Percentiles rank a stretch among this genome's conserved stretches.
Conservation (phyloP, 2,113 vertebrate species). For the Melanostigma gelatinosum region DNA sequence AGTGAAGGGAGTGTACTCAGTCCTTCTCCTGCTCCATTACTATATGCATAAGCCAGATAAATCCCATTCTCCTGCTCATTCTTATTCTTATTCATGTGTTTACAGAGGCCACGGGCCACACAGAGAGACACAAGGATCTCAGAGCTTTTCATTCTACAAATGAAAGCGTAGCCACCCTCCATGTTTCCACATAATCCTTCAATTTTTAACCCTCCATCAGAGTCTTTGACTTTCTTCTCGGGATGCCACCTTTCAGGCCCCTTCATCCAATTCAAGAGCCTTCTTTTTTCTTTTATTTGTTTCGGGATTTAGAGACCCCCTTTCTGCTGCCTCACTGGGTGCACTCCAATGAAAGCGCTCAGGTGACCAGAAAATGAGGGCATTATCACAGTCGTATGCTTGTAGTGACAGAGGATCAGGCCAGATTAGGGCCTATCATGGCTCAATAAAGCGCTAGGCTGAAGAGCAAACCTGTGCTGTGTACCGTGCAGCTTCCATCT, state of each 20-base stretch:
- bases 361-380: constrained; percentile 84
- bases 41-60: constrained; percentile 74
- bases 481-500: constrained; percentile 67
- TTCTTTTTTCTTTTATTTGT: constrained; percentile 15
- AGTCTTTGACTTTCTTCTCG: constrained; percentile 84
- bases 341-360: constrained; percentile 78
- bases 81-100: constrained; percentile 85
- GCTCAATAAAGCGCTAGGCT: constrained; percentile 77
- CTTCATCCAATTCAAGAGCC: constrained; percentile 61
- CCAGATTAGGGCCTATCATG: constrained; percentile 77
- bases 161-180: constrained; percentile 81
- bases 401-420: constrained; percentile 79
- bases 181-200: constrained; percentile 77
- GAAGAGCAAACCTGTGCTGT: constrained; percentile 74
- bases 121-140: constrained; percentile 76
- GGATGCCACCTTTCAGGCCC: constrained; percentile 63
- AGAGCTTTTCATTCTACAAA: constrained; percentile 69
- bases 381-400: constrained; percentile 81
- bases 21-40: constrained; percentile 44
- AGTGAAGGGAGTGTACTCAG: constrained; percentile 46
- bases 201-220: constrained; percentile 79
- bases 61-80: constrained; percentile 60
- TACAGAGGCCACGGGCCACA: constrained; percentile 82
- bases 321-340: constrained; percentile 55
- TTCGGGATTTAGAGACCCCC: constrained; percentile 66